These are phyloP conservation scores for Prionailurus bengalensis DNA, from an alignment of 2,113 vertebrate genomes.

Conservation along the genomic window DNA sequence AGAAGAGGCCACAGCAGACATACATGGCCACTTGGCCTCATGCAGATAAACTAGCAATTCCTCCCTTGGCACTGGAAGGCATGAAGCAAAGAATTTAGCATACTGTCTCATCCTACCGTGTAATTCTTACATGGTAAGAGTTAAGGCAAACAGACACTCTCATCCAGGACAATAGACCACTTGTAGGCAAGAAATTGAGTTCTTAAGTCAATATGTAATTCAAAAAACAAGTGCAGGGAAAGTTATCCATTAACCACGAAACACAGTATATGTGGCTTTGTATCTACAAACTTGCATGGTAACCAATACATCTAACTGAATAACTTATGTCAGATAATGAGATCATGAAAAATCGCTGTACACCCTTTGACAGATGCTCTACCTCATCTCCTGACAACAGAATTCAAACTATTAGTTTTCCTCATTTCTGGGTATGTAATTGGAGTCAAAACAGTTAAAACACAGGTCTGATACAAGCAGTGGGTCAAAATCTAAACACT, in stretches of 20 bases:
- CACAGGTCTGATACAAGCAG: not conserved
- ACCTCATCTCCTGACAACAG: not conserved
- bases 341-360: not conserved
- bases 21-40: not conserved
- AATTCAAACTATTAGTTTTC: not conserved
- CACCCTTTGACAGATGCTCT: not conserved
- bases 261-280: not conserved
- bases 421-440: not conserved
- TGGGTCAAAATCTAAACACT: not conserved
- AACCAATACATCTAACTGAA: not conserved
- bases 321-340: not conserved
- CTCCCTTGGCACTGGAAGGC: not conserved
- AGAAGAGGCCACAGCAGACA: not conserved
- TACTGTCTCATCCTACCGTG: not conserved
- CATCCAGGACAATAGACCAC: conserved; percentile 17
- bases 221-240: not conserved
- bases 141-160: conserved; percentile 23
- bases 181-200: conserved; percentile 42
- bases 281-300: no score
- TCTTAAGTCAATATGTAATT: conserved; percentile 24
- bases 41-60: not conserved
- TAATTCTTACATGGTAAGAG: not conserved
- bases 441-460: not conserved
- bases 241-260: not conserved
- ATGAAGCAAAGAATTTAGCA: not conserved